Evolutionary conservation across 2,797 vertebrate genomes (phyloP).

Genomic region (Acanthurus lineatus): DNA sequence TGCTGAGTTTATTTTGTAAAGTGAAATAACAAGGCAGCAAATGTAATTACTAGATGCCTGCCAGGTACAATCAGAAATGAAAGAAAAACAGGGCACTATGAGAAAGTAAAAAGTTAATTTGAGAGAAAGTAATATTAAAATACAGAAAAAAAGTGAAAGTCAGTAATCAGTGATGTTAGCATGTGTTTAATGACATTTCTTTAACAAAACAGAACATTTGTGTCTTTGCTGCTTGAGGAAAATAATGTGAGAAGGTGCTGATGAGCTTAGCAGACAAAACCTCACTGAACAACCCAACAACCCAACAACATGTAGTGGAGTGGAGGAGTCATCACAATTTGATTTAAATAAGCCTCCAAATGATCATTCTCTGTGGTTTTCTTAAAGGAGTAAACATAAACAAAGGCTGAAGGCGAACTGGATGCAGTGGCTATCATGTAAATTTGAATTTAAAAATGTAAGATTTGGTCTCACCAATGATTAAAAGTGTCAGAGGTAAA

Average conservation of each 20-base stretch:
- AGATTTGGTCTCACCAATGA: constrained; percentile 2
- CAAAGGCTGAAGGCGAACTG: constrained; percentile 27
- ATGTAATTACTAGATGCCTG: background rate
- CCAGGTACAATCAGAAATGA: background rate
- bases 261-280: no score
- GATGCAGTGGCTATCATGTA: constrained; percentile 9
- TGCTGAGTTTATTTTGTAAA: background rate
- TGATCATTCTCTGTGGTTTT: background rate
- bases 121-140: no score
- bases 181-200: no score
- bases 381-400: constrained; percentile 1
- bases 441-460: constrained; percentile 27
- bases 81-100: background rate
- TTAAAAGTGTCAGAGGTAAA: constrained; percentile 4
- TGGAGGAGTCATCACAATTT: background rate
- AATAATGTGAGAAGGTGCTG: no score
- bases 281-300: no score
- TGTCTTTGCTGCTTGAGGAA: no score
- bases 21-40: background rate
- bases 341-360: background rate
- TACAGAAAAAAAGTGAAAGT: no score
- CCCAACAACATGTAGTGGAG: no score
- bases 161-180: no score
- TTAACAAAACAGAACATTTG: no score
- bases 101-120: no score